Conservation (phyloP, 2,113 vertebrate genomes). For the Speoplatyrhinus poulsoni region DNA sequence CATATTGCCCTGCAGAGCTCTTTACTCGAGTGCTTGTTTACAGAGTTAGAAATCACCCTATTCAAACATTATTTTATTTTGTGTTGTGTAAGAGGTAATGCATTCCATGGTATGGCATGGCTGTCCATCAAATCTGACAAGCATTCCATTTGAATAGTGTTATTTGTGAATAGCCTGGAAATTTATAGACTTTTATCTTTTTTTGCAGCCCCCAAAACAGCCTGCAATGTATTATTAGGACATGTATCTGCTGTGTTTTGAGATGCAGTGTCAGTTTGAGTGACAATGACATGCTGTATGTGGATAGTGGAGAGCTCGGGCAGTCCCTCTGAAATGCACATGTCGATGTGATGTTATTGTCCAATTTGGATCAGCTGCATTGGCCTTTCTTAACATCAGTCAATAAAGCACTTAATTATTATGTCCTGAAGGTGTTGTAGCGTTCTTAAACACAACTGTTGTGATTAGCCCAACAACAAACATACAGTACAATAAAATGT, state of each 20-base stretch:
- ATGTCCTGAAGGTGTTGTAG: conserved; percentile 65
- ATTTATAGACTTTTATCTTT: conserved; percentile 28
- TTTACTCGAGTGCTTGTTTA: background rate
- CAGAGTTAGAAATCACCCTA: background rate
- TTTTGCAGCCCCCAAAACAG: conserved; percentile 12
- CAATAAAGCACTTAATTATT: conserved; percentile 68
- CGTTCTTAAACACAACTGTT: conserved; percentile 62
- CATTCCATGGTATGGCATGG: background rate
- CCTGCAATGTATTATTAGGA: conserved; percentile 32
- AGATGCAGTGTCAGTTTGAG: conserved; percentile 50
- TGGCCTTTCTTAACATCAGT: conserved; percentile 42
- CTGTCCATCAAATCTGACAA: background rate
- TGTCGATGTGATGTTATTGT: conserved; percentile 70
- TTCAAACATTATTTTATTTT: conserved; percentile 4
- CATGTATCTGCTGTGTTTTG: conserved; percentile 28
- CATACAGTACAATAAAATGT: conserved; percentile 16
- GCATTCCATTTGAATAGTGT: background rate
- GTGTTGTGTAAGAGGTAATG: background rate
- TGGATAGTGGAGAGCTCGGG: conserved; percentile 18
- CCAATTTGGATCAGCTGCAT: conserved; percentile 69
- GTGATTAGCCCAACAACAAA: conserved; percentile 30
- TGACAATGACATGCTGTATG: conserved; percentile 57
- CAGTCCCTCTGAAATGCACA: conserved; percentile 56
- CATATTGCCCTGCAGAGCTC: conserved; percentile 16
- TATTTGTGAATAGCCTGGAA: conserved; percentile 22